These are phyloP conservation scores for Cuniculus paca DNA, from an alignment of 2,797 vertebrate species.

Conservation along the genomic window DNA sequence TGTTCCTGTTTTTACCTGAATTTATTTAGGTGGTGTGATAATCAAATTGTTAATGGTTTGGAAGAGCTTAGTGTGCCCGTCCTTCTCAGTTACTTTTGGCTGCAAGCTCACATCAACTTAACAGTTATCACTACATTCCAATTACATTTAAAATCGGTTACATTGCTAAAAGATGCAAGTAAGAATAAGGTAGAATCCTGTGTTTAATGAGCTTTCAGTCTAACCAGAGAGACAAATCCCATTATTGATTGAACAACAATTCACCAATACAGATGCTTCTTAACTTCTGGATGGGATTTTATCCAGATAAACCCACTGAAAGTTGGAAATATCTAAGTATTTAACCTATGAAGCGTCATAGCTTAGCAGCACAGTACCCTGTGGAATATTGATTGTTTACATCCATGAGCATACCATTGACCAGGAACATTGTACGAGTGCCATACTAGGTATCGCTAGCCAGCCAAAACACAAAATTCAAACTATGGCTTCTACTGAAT, in stretches of 20 bases:
- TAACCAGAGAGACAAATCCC: not conserved
- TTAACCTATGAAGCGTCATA: not conserved
- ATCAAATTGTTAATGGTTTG: not conserved
- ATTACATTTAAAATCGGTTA: not conserved
- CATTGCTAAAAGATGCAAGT: not conserved
- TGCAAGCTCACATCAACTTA: not conserved
- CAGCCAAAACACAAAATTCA: not conserved
- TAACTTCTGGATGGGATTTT: not conserved
- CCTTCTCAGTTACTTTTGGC: not conserved
- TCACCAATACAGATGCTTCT: not conserved
- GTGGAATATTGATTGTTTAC: not conserved
- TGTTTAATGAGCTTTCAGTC: slow-evolving; percentile 4
- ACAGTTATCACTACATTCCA: not conserved
- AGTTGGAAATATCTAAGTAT: not conserved
- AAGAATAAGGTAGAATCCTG: not conserved
- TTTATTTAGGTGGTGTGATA: not conserved
- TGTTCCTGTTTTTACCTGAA: not conserved
- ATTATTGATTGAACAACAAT: not conserved
- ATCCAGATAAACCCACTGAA: not conserved
- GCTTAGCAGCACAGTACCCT: not conserved
- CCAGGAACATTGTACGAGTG: not conserved
- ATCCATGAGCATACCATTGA: not conserved
- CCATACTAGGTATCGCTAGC: not conserved
- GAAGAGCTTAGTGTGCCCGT: not conserved
- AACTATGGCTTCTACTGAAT: not conserved